phyloP scores from a whole-genome alignment of 2,888 invertebrate species.

The Cheilosia soror region DNA sequence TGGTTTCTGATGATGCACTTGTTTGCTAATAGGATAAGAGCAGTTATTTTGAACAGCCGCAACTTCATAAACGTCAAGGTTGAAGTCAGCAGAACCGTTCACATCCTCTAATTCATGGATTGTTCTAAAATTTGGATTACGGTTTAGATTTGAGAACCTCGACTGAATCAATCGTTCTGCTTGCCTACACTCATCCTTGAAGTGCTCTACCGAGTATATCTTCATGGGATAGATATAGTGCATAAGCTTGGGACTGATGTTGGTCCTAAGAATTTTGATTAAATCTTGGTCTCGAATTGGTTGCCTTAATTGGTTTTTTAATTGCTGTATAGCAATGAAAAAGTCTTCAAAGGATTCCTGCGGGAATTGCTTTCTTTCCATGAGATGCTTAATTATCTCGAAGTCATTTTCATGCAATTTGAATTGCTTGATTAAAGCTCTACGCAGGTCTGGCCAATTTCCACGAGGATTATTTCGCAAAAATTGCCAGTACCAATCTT shows the following conservation, averaged over 20 bases:
- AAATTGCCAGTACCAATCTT: slow-evolving; percentile 16
- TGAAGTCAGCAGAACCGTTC: not conserved
- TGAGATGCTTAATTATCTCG: slow-evolving; percentile 14
- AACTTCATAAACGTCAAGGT: not conserved
- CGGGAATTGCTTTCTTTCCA: slow-evolving; percentile 33
- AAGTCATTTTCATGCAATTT: not conserved
- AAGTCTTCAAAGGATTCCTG: slow-evolving; percentile 35
- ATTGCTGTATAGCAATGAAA: not conserved
- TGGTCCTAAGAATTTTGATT: not conserved
- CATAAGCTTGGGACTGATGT: not conserved
- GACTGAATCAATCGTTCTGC: not conserved
- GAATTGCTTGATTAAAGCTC: not conserved
- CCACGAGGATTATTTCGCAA: too few species aligned
- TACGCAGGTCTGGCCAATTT: not conserved
- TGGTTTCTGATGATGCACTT: not conserved
- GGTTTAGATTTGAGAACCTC: not conserved
- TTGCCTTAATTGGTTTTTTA: slow-evolving; percentile 4
- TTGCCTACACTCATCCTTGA: slow-evolving; percentile 1
- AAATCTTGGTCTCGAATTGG: slow-evolving; percentile 23
- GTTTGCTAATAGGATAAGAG: not conserved
- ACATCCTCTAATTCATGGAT: not conserved
- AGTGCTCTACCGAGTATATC: not conserved
- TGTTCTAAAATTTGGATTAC: not conserved
- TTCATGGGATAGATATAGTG: slow-evolving; percentile 21
- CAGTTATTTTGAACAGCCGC: not conserved